Evolutionary conservation across 2,113 vertebrate species (phyloP), one percentile per base, ranked within the genome.

Genomic region (Cheirogaleus medius): DNA sequence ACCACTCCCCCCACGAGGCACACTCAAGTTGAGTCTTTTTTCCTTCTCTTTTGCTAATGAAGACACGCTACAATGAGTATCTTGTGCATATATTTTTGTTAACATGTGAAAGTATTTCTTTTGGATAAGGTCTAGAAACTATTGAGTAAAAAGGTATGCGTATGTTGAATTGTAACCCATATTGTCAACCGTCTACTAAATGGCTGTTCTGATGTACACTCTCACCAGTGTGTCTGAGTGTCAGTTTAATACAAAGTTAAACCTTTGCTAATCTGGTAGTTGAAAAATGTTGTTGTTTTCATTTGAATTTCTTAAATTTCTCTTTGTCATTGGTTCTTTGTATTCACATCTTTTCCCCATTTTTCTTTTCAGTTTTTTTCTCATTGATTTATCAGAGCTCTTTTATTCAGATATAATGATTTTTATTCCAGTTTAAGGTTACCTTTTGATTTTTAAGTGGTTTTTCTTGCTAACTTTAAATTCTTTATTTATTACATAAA

Each of bases 351-450:
- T 56, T 86, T 37, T 32, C 64, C 71, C n/a, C 18, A 15, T 69
- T 68, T 71, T 71, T 78, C 39, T 78, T 80, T 47, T 86, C 32
- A 49, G 42, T 63, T 85, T 84, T 64, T 73, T 66, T 94, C 52
- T 56, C 80, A 10, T 32, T 54, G 32, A 27, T n/a, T 94, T 74
- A 44, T 64, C 78, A 56, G 58, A 68, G 23, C 12, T n/a, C 29
- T 21, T 90, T 60, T 83, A 56, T 58, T 34, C 12, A 34, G 34
- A 20, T 78, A 49, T 69, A 37, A 60, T 7, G 68, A 8, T 49
- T 71, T 64, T 90, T 73, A 20, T 34, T 49, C 13, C 10, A 71
- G 60, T 74, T 66, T 29, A 42, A 63, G 8, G 21, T 54, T 39
- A 29, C 69, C 44, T 77, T n/a, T 49, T 63, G 49, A 80, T 52